Evolutionary conservation across 2,888 invertebrate genomes (phyloP).

Genomic region (Polyommatus icarus): DNA sequence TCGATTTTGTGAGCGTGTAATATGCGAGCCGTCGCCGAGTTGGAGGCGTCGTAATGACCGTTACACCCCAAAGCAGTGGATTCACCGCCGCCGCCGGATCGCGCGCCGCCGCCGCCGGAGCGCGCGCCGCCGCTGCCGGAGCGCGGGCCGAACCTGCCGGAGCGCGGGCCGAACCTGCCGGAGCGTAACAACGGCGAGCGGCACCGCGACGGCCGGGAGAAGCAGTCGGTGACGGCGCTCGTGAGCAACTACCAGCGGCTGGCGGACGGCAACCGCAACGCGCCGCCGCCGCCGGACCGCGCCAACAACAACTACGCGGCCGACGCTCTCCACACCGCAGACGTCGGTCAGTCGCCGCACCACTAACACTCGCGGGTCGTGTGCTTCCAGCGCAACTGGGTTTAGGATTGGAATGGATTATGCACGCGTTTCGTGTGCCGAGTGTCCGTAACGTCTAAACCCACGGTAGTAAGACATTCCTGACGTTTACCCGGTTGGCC

Average conservation of each 20-base stretch:
- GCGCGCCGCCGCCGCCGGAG: slow-evolving; percentile 49
- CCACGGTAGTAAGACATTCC: neutral
- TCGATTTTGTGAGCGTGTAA: neutral
- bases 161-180: slow-evolving; percentile 49
- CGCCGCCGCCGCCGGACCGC: slow-evolving; percentile 43
- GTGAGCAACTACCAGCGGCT: slow-evolving; percentile 73
- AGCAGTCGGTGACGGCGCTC: slow-evolving; percentile 62
- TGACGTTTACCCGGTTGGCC: neutral
- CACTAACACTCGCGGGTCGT: slow-evolving; percentile 44
- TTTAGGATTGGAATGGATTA: neutral
- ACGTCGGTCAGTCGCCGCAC: slow-evolving; percentile 57
- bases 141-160: slow-evolving; percentile 50
- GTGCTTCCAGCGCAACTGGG: neutral
- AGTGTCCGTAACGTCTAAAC: neutral
- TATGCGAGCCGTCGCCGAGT: neutral
- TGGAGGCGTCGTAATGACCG: slow-evolving; percentile 12
- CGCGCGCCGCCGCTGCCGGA: slow-evolving; percentile 54
- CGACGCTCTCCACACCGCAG: neutral
- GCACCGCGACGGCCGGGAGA: slow-evolving; percentile 35
- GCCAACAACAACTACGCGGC: slow-evolving; percentile 48
- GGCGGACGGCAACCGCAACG: slow-evolving; percentile 49
- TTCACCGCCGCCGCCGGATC: slow-evolving; percentile 63
- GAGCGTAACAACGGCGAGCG: slow-evolving; percentile 43
- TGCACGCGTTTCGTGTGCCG: neutral
- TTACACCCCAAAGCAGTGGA: slow-evolving; percentile 43